Percentiles rank a stretch among this genome's conserved stretches.
Evolutionary conservation across 1,140 invertebrate genomes (phyloP).

Genomic region (Eueides isabella): DNA sequence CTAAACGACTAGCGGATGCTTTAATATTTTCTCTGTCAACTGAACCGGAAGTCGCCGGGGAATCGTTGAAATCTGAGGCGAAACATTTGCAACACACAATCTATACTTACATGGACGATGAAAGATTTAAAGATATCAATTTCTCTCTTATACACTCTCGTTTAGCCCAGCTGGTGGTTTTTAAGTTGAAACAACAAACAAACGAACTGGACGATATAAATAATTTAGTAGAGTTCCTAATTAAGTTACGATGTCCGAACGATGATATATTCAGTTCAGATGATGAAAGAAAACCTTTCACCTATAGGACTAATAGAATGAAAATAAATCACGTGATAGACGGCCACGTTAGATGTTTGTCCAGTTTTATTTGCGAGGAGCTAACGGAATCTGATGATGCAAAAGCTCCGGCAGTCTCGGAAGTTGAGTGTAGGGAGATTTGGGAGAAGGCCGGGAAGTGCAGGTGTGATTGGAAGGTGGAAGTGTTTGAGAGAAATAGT

Average conservation of each 20-base stretch:
- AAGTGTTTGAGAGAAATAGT: conserved; percentile 70
- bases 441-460: conserved; percentile 79
- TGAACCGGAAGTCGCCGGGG: conserved; percentile 68
- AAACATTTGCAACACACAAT: conserved; percentile 86
- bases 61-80: conserved; percentile 84
- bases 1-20: conserved; percentile 84
- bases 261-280: conserved; percentile 79
- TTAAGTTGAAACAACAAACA: conserved; percentile 68
- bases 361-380: conserved; percentile 75
- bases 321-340: conserved; percentile 61
- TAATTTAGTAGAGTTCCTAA: conserved; percentile 61
- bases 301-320: conserved; percentile 48
- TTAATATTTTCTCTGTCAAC: conserved; percentile 68
- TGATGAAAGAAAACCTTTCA: conserved; percentile 60
- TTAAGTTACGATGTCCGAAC: conserved; percentile 70
- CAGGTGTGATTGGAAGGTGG: conserved; percentile 73
- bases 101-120: conserved; percentile 85
- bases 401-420: conserved; percentile 74
- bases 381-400: conserved; percentile 54
- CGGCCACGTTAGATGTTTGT: conserved; percentile 70
- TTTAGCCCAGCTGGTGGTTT: conserved; percentile 84
- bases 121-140: conserved; percentile 83
- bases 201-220: conserved; percentile 67
- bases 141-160: conserved; percentile 85
- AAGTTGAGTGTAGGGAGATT: conserved; percentile 80